phyloP scores from a whole-genome alignment of 2,888 invertebrate species.

The Macaria notata region DNA sequence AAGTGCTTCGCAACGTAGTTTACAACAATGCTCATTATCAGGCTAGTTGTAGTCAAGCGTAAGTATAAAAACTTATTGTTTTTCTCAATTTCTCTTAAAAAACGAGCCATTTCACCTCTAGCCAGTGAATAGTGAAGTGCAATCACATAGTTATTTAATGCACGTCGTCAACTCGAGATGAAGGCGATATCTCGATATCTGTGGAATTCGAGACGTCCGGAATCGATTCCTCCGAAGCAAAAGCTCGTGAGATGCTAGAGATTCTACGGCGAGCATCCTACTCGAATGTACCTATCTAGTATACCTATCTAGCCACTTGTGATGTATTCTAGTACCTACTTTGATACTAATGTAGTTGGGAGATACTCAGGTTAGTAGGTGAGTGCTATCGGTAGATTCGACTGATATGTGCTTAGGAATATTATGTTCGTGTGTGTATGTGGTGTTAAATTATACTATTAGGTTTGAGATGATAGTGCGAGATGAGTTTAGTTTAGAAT shows the following conservation, averaged over 20 bases:
- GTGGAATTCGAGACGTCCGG: constrained; percentile 60
- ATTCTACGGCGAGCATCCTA: constrained; percentile 45
- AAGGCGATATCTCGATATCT: constrained; percentile 46
- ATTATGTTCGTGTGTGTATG: neutral
- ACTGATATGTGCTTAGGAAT: neutral
- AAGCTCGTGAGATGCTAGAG: constrained; percentile 54
- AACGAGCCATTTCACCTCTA: too few relatives aligned
- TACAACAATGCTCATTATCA: too few relatives aligned
- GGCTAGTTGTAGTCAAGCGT: too few relatives aligned
- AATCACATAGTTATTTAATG: constrained; percentile 44
- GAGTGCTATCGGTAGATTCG: too few relatives aligned
- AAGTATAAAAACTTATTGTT: too few relatives aligned
- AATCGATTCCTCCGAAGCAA: constrained; percentile 62
- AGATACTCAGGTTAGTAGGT: constrained; percentile 1
- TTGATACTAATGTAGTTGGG: neutral
- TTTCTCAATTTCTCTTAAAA: too few relatives aligned
- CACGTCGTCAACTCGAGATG: constrained; percentile 50
- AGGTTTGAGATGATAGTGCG: too few relatives aligned
- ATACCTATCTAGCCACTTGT: constrained; percentile 5
- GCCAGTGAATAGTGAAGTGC: too few relatives aligned
- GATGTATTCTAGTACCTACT: constrained; percentile 2
- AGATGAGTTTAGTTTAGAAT: too few relatives aligned
- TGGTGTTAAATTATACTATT: too few relatives aligned
- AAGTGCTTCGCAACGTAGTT: too few relatives aligned
- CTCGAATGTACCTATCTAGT: constrained; percentile 27